phyloP scores from a whole-genome alignment of 2,888 invertebrate species.

The Apamea crenata region DNA sequence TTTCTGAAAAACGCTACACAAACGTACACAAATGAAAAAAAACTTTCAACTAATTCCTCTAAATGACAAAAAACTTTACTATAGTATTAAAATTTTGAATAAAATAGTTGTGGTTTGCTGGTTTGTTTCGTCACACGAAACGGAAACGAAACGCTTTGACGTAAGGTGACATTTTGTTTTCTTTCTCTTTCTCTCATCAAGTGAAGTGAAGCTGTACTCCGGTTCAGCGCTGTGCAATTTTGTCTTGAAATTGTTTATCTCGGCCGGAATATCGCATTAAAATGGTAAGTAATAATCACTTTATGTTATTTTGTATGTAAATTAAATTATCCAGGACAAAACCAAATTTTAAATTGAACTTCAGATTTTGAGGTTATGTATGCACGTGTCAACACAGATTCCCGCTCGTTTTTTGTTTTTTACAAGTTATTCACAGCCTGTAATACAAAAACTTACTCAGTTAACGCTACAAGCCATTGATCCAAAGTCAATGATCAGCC shows the following conservation, averaged over 20 bases:
- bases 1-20: neutral
- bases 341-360: accelerated
- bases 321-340: neutral
- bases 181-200: slow-evolving; percentile 77
- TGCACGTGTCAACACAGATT: slow-evolving; percentile 75
- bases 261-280: slow-evolving; percentile 93
- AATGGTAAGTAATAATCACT: slow-evolving; percentile 89
- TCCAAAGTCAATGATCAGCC: neutral
- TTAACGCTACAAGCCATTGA: neutral
- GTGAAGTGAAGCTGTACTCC: slow-evolving; percentile 87
- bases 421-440: neutral
- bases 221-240: slow-evolving; percentile 98
- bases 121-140: neutral
- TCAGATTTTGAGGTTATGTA: slow-evolving; percentile 77
- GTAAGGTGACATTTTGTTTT: neutral
- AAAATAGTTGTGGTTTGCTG: no score
- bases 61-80: neutral
- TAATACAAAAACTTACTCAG: neutral
- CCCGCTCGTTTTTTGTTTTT: slow-evolving; percentile 6
- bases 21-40: neutral
- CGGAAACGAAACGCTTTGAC: slow-evolving; percentile 39
- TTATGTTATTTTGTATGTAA: neutral
- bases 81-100: neutral
- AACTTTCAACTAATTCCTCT: accelerated
- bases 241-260: slow-evolving; percentile 93